Percentiles rank a stretch among this genome's conserved stretches.
phyloP scores from a whole-genome alignment of 2,888 invertebrate genomes.

The Dryomyza anilis region DNA sequence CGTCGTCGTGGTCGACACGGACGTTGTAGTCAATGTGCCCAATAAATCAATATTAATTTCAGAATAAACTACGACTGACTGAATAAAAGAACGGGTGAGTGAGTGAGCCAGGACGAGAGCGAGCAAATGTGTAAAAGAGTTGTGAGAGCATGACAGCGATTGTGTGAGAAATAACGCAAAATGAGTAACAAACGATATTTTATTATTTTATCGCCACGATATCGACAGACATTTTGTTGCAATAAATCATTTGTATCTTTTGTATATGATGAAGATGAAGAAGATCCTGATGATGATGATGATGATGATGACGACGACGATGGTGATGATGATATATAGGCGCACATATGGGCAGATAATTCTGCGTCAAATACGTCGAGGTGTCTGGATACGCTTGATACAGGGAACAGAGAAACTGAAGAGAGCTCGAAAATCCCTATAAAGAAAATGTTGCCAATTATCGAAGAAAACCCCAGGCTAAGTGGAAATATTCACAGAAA shows the following conservation, averaged over 20 bases:
- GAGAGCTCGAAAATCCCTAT: no score
- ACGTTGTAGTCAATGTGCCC: background rate
- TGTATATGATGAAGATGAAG: background rate
- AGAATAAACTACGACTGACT: conserved; percentile 27
- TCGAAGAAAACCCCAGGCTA: no score
- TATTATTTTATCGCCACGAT: conserved; percentile 23
- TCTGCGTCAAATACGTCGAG: no score
- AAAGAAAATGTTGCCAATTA: no score
- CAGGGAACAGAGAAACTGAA: no score
- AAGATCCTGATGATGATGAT: background rate
- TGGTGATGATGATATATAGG: background rate
- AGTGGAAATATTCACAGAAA: no score
- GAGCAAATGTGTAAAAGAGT: no score
- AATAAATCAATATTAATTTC: conserved; percentile 36
- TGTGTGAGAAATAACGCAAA: background rate
- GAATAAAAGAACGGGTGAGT: conserved; percentile 24
- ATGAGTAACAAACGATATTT: background rate
- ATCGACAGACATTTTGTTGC: conserved; percentile 17
- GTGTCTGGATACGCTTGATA: no score
- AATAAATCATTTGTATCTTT: conserved; percentile 24
- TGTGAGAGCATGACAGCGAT: background rate
- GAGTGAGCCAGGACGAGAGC: no score
- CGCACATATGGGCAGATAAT: no score
- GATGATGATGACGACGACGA: background rate
- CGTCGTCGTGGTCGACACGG: background rate